Conservation (phyloP, 2,113 vertebrate genomes). For the Tonatia bakeri region DNA sequence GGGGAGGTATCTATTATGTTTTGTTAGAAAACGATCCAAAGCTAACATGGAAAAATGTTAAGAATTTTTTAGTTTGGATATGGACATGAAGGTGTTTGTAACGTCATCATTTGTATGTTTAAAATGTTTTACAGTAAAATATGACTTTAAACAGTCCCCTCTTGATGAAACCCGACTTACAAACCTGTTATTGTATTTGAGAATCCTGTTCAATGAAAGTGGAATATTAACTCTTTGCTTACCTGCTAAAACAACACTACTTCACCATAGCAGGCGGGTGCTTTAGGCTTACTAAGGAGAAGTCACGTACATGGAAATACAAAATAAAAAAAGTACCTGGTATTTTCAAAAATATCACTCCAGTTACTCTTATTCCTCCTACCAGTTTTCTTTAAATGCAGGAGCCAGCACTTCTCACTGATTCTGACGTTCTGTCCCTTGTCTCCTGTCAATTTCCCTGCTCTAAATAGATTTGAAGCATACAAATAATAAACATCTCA, state of each 20-base stretch:
- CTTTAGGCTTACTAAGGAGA: not conserved
- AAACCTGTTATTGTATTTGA: not conserved
- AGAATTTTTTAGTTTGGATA: not conserved
- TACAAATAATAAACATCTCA: not conserved
- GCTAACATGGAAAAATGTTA: not conserved
- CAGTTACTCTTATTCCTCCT: not conserved
- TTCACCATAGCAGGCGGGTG: not conserved
- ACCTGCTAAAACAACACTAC: not conserved
- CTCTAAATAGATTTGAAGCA: not conserved
- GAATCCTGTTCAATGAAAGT: constrained; percentile 8
- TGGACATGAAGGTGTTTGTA: not conserved
- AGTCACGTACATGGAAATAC: not conserved
- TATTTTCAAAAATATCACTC: not conserved
- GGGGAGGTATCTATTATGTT: not conserved
- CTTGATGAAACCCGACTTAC: not conserved
- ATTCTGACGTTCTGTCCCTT: not conserved
- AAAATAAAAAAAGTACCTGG: not conserved
- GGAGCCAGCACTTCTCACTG: not conserved
- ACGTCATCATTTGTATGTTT: not conserved
- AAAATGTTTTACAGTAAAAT: not conserved
- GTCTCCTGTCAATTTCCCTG: not conserved
- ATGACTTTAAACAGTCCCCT: not conserved
- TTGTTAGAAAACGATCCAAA: not conserved
- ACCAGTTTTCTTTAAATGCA: not conserved
- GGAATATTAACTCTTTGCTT: not conserved